Evolutionary conservation across 2,113 vertebrate genomes (phyloP).

Genomic region (Forbesichthys papilliferus): DNA sequence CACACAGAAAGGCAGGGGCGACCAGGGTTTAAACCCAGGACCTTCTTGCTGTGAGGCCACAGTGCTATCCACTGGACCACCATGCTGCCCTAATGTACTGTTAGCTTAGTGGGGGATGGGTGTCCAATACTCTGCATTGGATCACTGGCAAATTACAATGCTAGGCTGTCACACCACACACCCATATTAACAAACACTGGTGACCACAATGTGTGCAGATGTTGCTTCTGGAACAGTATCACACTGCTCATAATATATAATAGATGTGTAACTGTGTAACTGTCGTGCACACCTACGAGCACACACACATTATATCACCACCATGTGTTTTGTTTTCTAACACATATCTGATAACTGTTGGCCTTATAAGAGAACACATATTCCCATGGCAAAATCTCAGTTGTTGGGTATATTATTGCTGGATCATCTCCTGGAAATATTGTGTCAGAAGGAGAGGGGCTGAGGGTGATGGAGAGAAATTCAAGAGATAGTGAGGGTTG

Average conservation of each 20-base stretch:
- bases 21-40: no score
- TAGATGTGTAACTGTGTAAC: background rate
- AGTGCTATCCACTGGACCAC: no score
- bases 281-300: no score
- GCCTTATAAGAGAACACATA: constrained; percentile 50
- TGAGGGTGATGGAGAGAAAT: background rate
- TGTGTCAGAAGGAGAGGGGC: constrained; percentile 1
- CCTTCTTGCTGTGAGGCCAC: no score
- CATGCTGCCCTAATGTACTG: constrained; percentile 29
- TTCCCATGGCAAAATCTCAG: constrained; percentile 45
- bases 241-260: constrained; percentile 1
- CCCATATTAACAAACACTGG: background rate
- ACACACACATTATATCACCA: background rate
- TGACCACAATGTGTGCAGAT: background rate
- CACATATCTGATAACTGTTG: constrained; percentile 57
- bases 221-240: constrained; percentile 11
- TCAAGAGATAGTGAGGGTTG: background rate
- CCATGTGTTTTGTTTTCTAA: constrained; percentile 37
- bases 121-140: constrained; percentile 37
- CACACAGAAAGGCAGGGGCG: no score
- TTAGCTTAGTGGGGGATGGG: constrained; percentile 44
- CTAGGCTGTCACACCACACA: constrained; percentile 37
- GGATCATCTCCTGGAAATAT: constrained; percentile 67
- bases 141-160: constrained; percentile 61
- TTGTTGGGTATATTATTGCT: constrained; percentile 62